phyloP scores from a whole-genome alignment of 1,140 invertebrate species.

The Trachelipus rathkii region DNA sequence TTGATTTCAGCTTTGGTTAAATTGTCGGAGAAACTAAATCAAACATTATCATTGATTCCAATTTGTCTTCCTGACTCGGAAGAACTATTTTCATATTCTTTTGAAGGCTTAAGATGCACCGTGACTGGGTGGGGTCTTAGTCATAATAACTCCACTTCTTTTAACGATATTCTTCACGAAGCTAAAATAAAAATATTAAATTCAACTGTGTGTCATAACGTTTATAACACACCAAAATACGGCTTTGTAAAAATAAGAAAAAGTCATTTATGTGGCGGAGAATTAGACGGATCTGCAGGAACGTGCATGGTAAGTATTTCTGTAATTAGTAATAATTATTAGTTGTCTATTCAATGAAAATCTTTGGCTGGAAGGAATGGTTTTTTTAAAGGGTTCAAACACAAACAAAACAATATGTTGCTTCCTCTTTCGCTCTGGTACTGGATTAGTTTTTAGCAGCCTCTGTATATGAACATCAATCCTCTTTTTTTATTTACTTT shows the following conservation, averaged over 20 bases:
- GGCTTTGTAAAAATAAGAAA: slow-evolving; percentile 65
- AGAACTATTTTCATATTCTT: slow-evolving; percentile 29
- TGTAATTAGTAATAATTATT: too few relatives aligned
- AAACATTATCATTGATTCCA: slow-evolving; percentile 24
- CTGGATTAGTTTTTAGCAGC: background rate
- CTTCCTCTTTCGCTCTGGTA: slow-evolving; percentile 3
- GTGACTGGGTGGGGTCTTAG: slow-evolving; percentile 80
- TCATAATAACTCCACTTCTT: slow-evolving; percentile 56
- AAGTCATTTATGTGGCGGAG: slow-evolving; percentile 81
- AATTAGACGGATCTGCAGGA: slow-evolving; percentile 70
- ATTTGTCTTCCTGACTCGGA: slow-evolving; percentile 35
- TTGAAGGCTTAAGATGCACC: slow-evolving; percentile 57
- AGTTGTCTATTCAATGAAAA: background rate
- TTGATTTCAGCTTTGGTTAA: slow-evolving; percentile 30
- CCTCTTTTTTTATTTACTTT: background rate
- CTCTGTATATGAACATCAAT: background rate
- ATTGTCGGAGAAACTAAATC: background rate
- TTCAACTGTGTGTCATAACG: slow-evolving; percentile 47
- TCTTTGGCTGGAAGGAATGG: slow-evolving; percentile 20
- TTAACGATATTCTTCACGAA: slow-evolving; percentile 67
- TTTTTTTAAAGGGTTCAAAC: background rate
- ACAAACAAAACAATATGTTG: background rate
- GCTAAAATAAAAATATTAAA: slow-evolving; percentile 65
- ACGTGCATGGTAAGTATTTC: slow-evolving; percentile 69
- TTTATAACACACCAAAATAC: slow-evolving; percentile 45